Evolutionary conservation across 2,113 vertebrate species (phyloP), one percentile per base, ranked within the genome.

Genomic region (Stegastes partitus): DNA sequence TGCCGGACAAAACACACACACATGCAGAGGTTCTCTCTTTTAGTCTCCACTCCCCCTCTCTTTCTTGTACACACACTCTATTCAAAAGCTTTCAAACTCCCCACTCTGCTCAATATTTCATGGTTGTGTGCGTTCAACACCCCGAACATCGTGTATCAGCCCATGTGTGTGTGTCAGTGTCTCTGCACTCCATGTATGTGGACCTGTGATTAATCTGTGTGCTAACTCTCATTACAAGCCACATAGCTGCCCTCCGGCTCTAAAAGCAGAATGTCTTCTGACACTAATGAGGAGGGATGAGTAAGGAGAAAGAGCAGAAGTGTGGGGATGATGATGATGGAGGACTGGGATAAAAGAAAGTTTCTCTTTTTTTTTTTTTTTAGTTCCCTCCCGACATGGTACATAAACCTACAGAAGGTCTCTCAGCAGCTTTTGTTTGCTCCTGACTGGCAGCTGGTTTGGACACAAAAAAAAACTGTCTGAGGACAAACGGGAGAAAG

Each of bases 281-380:
- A 78, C 71, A 69, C 69, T 89, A 82, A 86, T 84, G 83, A 86
- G 80, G 47, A 87, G 66, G 75, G 25, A 75, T 81, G 74, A 87
- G 75, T 56, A 54, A 59, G 22, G 80, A 50, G 58, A 65, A 58
- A 49, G 68, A 79, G 55, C 28, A 81, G 31, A 62, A 58, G 58
- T 69, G 50, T 73, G 44, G 23, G 49, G 19, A 57, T 50, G 68
- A 73, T 80, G 77, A 58, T 69, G 78, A 87, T 66, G 49, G 62
- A 82, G 45, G 61, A 56, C 23, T 22, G 14, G 23, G 58, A 69
- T 51, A 18, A 78, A 53, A 75, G 50, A 72, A 7, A 3, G 28
- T 39, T 71, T 59, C 51, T 22, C 64, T 26, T 49, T 59, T 55
- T 22, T 67, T 26, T 49, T 47, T 21, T 70, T 67, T 47, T 28